A percentile compares a stretch with the other conserved stretches of the same genome.
These are phyloP conservation scores for Baryphthengus martii DNA, from an alignment of 2,113 vertebrate species.

Conservation along the genomic window DNA sequence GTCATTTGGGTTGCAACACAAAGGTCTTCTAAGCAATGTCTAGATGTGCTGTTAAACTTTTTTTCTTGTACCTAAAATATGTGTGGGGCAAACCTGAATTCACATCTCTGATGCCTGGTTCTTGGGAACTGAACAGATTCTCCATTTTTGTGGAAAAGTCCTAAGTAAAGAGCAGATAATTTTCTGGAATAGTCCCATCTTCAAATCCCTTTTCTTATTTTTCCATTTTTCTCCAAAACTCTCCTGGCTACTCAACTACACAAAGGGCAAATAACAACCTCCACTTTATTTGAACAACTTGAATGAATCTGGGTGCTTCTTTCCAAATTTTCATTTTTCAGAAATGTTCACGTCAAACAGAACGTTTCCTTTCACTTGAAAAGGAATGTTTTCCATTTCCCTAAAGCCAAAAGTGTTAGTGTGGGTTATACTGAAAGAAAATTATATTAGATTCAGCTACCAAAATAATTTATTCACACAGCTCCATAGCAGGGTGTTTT, in stretches of 20 bases:
- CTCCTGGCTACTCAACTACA: background rate
- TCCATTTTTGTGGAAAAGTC: background rate
- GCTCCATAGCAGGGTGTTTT: conserved; percentile 9
- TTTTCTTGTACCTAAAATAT: background rate
- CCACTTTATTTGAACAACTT: background rate
- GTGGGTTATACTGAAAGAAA: background rate
- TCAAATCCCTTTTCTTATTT: background rate
- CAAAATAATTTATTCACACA: background rate
- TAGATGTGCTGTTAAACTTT: background rate
- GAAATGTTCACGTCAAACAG: background rate
- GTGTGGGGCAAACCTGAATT: background rate
- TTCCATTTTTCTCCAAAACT: background rate
- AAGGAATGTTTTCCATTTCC: background rate
- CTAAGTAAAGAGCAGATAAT: background rate
- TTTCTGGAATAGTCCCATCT: background rate
- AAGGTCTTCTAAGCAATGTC: background rate
- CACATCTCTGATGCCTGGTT: background rate
- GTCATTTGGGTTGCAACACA: background rate
- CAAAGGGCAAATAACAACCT: background rate
- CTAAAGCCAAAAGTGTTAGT: background rate
- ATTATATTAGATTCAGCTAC: conserved; percentile 17
- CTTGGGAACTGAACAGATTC: background rate
- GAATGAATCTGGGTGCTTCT: background rate
- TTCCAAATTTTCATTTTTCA: background rate
- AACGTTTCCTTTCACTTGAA: conserved; percentile 9